These are phyloP conservation scores for Melipona beecheii DNA, from an alignment of 2,888 invertebrate genomes.

Conservation along the genomic window DNA sequence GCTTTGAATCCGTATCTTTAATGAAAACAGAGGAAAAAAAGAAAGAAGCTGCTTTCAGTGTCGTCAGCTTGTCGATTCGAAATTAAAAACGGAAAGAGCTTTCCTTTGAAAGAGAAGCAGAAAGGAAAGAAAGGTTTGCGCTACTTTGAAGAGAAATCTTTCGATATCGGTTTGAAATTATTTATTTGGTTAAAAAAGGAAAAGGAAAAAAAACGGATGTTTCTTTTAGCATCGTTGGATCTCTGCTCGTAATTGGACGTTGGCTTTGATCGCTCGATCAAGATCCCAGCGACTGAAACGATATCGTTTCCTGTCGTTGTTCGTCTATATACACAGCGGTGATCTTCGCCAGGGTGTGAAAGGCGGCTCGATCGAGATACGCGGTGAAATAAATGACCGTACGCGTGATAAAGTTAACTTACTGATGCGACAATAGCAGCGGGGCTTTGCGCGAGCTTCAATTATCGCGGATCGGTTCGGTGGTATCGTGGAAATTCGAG, in stretches of 20 bases:
- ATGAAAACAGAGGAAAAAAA: background rate
- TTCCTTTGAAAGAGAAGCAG: background rate
- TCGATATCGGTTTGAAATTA: too few relatives aligned
- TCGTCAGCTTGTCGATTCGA: background rate
- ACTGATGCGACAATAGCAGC: slow-evolving; percentile 26
- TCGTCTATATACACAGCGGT: background rate
- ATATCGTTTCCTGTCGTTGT: background rate
- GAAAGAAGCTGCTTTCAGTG: background rate
- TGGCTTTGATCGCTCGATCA: background rate
- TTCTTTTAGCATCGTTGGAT: background rate
- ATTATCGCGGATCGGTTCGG: slow-evolving; percentile 26
- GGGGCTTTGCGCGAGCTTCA: slow-evolving; percentile 24
- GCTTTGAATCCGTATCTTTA: slow-evolving; percentile 26
- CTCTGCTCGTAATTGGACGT: background rate
- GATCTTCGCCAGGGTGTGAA: slow-evolving; percentile 18
- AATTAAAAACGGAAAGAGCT: background rate
- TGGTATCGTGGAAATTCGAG: slow-evolving; percentile 24
- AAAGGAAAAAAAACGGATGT: background rate
- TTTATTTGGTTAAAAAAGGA: background rate
- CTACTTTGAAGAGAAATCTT: background rate
- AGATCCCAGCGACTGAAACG: background rate
- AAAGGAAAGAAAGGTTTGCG: background rate
- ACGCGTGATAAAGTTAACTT: slow-evolving; percentile 31
- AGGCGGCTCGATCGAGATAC: slow-evolving; percentile 30
- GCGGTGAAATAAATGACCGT: slow-evolving; percentile 26